Percentiles rank a stretch among this genome's conserved stretches.
Conservation (phyloP, 2,113 vertebrate genomes). For the Equus quagga region DNA sequence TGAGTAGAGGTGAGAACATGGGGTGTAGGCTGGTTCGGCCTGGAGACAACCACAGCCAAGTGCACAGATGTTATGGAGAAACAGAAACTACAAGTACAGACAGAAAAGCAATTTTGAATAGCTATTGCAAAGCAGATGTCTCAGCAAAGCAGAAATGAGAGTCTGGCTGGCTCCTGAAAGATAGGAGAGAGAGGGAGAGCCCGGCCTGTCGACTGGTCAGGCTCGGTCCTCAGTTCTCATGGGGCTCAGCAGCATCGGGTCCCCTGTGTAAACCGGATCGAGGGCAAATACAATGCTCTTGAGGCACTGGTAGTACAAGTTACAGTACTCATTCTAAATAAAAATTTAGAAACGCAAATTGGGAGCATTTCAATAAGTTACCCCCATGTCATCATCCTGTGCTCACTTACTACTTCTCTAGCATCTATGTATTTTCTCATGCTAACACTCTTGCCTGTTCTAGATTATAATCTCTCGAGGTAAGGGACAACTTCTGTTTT, state of each 20-base stretch:
- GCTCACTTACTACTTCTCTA: rapidly evolving
- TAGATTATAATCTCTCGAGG: background rate
- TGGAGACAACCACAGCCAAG: background rate
- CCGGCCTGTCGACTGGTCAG: background rate
- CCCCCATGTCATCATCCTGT: rapidly evolving
- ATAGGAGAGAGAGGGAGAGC: background rate
- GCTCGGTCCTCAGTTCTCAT: background rate
- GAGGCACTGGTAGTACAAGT: too few relatives aligned
- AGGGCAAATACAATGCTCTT: background rate
- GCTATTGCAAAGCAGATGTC: rapidly evolving
- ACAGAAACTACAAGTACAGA: background rate
- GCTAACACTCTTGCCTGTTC: background rate
- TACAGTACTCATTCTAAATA: background rate
- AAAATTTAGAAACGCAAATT: background rate
- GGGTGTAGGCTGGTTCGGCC: background rate
- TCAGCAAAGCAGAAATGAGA: background rate
- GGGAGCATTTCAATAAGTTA: background rate
- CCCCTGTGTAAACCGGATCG: background rate
- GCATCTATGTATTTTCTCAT: rapidly evolving
- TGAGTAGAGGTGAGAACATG: background rate
- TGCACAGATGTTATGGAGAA: rapidly evolving
- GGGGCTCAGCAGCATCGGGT: too few relatives aligned
- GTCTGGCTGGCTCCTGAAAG: background rate
- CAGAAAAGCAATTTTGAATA: background rate
- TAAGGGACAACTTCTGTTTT: background rate